Evolutionary conservation across 1,140 invertebrate genomes (phyloP), one percentile per base, ranked within the genome.

Genomic region (Nymphalis io): DNA sequence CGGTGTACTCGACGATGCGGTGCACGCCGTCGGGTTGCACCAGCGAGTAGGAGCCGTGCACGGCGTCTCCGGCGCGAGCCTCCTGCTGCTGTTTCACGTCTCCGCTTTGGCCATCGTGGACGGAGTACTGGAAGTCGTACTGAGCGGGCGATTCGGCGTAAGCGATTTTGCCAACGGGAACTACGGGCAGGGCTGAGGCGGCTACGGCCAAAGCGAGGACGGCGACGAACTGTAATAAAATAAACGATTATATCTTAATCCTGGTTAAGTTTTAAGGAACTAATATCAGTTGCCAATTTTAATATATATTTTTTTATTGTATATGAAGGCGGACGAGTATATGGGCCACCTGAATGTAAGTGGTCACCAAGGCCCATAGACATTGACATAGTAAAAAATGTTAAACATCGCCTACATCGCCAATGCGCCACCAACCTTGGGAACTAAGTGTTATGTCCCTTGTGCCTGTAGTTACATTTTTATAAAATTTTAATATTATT

Each of bases 101-200:
- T 15, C 93, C 90, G 63, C 74, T 90, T 72, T 91, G 84, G 12
- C 81, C 92, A 78, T 95, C 94, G 73, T 94, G 93, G 4, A 95
- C 93, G 65, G 93, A 93, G 79, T 95, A 95, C 12, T 92, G 89
- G 80, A 94, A 95, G 63, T 93, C 93, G 90, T 95, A 95, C 73
- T 94, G 93, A 12, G 94, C 94, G n/a, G 93, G 93, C 51, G 92
- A 90, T 70, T 93, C 92, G 10, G 80, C 82, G 75, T 88, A 85
- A 1, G 73, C 79, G 40, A 84, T 48, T 63, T 86, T 82, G 16
- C 72, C 73, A 16, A 83, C 68, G 1, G 84, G 83, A 8, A 77
- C 82, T 51, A 84, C 55, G 23, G 79, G 81, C 12, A 83, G 23
- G 39, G 82, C 82, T 12, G 76, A 80, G 8, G 84, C 84, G 15